Evolutionary conservation across 2,797 vertebrate genomes (phyloP).

Genomic region (Oreochromis grahami): DNA sequence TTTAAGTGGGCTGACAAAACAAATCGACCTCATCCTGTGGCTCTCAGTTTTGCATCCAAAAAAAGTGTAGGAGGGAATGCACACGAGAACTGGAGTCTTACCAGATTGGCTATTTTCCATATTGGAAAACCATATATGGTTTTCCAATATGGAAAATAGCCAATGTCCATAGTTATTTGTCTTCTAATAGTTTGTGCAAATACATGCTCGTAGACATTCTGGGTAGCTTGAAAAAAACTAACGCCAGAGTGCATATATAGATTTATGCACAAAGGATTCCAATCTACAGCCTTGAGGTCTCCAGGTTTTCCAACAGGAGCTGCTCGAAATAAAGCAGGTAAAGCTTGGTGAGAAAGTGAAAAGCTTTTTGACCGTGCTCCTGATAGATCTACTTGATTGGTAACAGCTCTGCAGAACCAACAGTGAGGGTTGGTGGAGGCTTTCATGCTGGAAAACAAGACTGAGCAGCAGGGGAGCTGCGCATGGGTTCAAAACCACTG

Average conservation of each 20-base stretch:
- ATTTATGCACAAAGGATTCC: not conserved
- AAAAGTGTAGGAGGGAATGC: too few relatives aligned
- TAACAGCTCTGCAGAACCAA: constrained; percentile 1
- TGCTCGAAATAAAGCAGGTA: not conserved
- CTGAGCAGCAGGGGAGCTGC: not conserved
- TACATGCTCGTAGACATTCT: not conserved
- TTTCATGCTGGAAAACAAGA: not conserved
- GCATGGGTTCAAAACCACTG: constrained; percentile 15
- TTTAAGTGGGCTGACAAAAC: too few relatives aligned
- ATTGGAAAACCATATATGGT: too few relatives aligned
- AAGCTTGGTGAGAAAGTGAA: not conserved
- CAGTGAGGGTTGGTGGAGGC: constrained; percentile 6
- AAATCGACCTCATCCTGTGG: too few relatives aligned
- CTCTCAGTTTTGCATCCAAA: too few relatives aligned
- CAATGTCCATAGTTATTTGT: not conserved
- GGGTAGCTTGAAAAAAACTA: not conserved
- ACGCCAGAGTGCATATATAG: not conserved
- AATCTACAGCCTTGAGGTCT: not conserved
- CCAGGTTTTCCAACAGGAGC: not conserved
- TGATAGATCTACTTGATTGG: constrained; percentile 18
- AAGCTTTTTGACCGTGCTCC: not conserved
- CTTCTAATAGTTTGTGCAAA: not conserved
- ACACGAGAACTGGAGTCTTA: too few relatives aligned
- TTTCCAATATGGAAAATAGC: not conserved
- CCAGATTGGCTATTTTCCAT: too few relatives aligned